These are phyloP conservation scores for Babylonia areolata DNA, from an alignment of 1,140 invertebrate species.

Conservation along the genomic window DNA sequence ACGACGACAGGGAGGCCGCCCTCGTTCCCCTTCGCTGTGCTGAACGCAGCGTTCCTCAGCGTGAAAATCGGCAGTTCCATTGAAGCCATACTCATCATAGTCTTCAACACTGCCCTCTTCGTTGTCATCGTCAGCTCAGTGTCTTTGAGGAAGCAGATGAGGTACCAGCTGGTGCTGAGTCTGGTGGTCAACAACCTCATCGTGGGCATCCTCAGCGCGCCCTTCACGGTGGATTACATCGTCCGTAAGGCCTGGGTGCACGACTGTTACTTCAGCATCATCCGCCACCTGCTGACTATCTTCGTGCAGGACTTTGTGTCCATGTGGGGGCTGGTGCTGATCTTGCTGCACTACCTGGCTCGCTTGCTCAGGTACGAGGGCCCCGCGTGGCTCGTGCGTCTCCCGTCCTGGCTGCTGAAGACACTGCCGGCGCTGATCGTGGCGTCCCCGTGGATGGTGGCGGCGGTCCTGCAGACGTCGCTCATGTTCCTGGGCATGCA, in stretches of 20 bases:
- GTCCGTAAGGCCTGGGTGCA: neutral
- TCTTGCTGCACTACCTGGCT: slow-evolving; percentile 59
- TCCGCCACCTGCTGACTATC: neutral
- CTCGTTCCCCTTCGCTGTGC: neutral
- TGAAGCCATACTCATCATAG: neutral
- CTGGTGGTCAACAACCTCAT: slow-evolving; percentile 8
- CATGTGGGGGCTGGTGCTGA: slow-evolving; percentile 44
- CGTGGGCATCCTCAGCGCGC: slow-evolving; percentile 1
- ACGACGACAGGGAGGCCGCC: neutral
- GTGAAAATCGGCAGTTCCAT: neutral
- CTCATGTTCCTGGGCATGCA: slow-evolving; percentile 1
- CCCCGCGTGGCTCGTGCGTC: neutral
- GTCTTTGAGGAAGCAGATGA: neutral
- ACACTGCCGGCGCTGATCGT: neutral
- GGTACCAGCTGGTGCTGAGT: slow-evolving; percentile 25
- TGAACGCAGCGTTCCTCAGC: neutral
- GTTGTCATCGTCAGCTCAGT: slow-evolving; percentile 16
- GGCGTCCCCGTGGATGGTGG: neutral
- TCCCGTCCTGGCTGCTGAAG: neutral
- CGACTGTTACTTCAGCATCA: slow-evolving; percentile 22
- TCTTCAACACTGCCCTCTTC: neutral
- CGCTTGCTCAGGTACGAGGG: slow-evolving; percentile 62
- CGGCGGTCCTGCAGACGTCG: neutral
- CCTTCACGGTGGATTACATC: slow-evolving; percentile 1
- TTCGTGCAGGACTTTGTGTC: slow-evolving; percentile 15